These are phyloP conservation scores for Apamea monoglypha DNA, from an alignment of 2,888 invertebrate genomes.

Conservation along the genomic window DNA sequence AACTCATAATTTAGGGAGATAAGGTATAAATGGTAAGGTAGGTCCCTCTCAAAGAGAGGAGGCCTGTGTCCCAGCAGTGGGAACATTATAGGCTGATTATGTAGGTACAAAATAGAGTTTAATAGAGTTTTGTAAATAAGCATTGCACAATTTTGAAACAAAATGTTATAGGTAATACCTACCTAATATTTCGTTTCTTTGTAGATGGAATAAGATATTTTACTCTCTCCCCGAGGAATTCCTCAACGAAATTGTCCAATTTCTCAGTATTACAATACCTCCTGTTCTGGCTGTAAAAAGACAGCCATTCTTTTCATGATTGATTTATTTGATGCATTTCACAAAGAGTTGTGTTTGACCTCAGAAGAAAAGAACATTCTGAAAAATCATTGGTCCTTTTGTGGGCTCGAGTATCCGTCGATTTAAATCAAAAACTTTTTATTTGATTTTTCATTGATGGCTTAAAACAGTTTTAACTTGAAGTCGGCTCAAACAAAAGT, in stretches of 20 bases:
- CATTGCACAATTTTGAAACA: neutral
- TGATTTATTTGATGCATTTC: slow-evolving; percentile 61
- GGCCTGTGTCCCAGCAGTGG: too few species aligned
- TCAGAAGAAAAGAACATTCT: slow-evolving; percentile 32
- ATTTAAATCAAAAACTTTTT: slow-evolving; percentile 68
- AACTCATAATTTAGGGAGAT: neutral
- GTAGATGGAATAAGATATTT: slow-evolving; percentile 3
- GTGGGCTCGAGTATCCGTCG: slow-evolving; percentile 51
- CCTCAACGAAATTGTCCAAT: slow-evolving; percentile 18
- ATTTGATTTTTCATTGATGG: slow-evolving; percentile 65
- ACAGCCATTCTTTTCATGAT: slow-evolving; percentile 35
- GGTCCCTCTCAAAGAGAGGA: too few species aligned
- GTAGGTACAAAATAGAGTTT: neutral
- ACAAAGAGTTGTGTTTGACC: slow-evolving; percentile 47
- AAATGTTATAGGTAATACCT: neutral
- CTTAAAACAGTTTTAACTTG: slow-evolving; percentile 65
- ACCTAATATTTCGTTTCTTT: neutral
- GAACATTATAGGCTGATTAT: too few species aligned
- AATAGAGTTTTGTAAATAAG: neutral
- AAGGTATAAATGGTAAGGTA: neutral
- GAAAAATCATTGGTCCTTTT: slow-evolving; percentile 44
- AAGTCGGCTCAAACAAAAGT: slow-evolving; percentile 65
- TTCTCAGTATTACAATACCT: slow-evolving; percentile 27
- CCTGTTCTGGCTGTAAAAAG: slow-evolving; percentile 34
- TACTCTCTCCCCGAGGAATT: neutral